Evolutionary conservation across 2,797 vertebrate species (phyloP).

Genomic region (Chromis chromis): DNA sequence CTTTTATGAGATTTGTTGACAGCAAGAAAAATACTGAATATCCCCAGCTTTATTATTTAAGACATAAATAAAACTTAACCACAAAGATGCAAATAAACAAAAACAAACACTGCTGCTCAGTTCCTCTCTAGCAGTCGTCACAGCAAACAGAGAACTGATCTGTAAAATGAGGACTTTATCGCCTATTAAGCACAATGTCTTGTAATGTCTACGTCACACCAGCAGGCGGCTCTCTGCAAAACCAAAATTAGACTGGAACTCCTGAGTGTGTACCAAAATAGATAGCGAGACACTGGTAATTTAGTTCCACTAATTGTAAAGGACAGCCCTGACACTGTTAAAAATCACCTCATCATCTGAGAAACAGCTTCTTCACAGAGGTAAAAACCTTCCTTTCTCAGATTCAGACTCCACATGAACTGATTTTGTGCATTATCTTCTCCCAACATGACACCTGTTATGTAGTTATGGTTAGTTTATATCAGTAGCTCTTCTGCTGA

Average conservation of each 20-base stretch:
- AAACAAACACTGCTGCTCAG: constrained; percentile 45
- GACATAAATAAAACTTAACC: not conserved
- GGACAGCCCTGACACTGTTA: not conserved
- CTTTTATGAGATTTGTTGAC: constrained; percentile 10
- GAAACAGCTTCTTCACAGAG: not conserved
- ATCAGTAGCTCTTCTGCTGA: constrained; percentile 24
- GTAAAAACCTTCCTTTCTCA: not conserved
- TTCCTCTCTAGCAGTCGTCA: constrained; percentile 11
- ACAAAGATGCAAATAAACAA: constrained; percentile 21
- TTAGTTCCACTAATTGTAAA: not conserved
- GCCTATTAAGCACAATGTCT: not conserved
- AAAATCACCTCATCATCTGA: not conserved
- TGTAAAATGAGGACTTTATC: not conserved
- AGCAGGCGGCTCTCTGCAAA: constrained; percentile 50
- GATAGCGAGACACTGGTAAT: not conserved
- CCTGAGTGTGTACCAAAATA: not conserved
- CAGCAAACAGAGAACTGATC: constrained; percentile 3
- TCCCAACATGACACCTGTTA: constrained; percentile 22
- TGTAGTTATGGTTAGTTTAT: constrained; percentile 41
- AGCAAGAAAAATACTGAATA: constrained; percentile 1
- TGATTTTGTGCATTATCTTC: not conserved
- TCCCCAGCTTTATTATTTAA: not conserved
- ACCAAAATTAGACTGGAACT: not conserved
- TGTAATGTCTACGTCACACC: constrained; percentile 39
- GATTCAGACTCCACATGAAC: not conserved